These are phyloP conservation scores for Pristionchus arcanus DNA, from an alignment of 2,888 invertebrate genomes.

Conservation along the genomic window DNA sequence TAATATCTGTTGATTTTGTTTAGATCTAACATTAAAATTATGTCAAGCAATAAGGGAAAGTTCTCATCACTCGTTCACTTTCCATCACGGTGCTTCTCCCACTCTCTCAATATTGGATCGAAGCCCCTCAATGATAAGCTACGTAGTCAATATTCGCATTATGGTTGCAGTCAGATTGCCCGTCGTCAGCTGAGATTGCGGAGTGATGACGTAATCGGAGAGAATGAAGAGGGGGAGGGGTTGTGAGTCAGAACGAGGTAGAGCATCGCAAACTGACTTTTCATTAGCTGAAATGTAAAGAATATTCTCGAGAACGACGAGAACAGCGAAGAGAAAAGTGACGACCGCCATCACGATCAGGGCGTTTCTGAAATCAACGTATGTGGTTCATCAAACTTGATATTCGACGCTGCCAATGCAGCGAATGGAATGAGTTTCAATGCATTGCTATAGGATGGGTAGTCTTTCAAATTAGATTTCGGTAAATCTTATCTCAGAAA, in stretches of 20 bases:
- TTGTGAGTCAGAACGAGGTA: neutral
- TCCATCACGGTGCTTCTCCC: neutral
- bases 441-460: neutral
- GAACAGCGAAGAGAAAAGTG: slow-evolving; percentile 53
- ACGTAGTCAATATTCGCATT: neutral
- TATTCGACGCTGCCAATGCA: neutral
- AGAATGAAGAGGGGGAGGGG: neutral
- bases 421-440: neutral
- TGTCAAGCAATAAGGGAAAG: neutral
- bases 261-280: slow-evolving; percentile 18
- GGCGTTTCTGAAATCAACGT: slow-evolving; percentile 5
- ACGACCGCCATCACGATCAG: slow-evolving; percentile 42
- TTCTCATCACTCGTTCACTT: neutral
- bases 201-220: neutral
- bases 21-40: neutral
- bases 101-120: neutral
- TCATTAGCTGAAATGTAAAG: slow-evolving; percentile 51
- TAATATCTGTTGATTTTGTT: too few species aligned
- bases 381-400: neutral
- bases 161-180: neutral
- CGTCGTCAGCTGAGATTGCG: neutral
- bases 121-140: neutral
- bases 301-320: slow-evolving; percentile 55
- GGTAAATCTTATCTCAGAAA: too few species aligned
- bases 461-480: too few species aligned